A percentile compares a stretch with the other conserved stretches of the same genome.
phyloP scores from a whole-genome alignment of 2,113 vertebrate species.

The Perca fluviatilis region DNA sequence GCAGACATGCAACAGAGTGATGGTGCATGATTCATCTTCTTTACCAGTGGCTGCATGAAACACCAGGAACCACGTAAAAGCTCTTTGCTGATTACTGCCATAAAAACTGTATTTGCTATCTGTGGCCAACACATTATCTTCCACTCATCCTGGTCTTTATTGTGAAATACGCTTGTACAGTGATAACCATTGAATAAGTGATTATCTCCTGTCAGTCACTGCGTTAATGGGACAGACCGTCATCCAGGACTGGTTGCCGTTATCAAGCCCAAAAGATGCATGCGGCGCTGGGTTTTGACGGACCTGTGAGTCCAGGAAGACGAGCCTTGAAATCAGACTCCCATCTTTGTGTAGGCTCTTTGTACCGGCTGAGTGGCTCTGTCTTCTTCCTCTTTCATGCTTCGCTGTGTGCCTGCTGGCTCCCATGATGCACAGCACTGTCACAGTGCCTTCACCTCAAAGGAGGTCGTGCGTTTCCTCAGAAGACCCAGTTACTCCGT shows the following conservation, averaged over 20 bases:
- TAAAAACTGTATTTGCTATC: not conserved
- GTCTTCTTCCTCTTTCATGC: slow-evolving; percentile 57
- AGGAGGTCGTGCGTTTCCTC: slow-evolving; percentile 22
- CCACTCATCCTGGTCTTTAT: not conserved
- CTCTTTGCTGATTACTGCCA: not conserved
- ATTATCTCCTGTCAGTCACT: not conserved
- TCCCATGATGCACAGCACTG: slow-evolving; percentile 55
- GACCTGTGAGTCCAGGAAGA: not conserved
- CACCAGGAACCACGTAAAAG: no score
- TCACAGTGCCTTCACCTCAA: slow-evolving; percentile 39
- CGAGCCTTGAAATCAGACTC: slow-evolving; percentile 6
- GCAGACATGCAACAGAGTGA: not conserved
- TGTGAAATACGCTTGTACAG: not conserved
- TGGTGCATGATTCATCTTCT: not conserved
- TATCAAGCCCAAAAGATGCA: not conserved
- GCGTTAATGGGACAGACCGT: not conserved
- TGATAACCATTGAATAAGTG: not conserved
- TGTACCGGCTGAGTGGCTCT: slow-evolving; percentile 9
- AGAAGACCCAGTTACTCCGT: slow-evolving; percentile 21
- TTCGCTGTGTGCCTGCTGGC: slow-evolving; percentile 57
- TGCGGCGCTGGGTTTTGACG: not conserved
- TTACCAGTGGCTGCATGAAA: not conserved
- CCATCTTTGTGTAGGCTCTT: not conserved
- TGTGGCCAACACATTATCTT: not conserved
- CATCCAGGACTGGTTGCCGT: not conserved